Percentiles rank a stretch among this genome's conserved stretches.
phyloP scores from a whole-genome alignment of 2,888 invertebrate species.

The Seira musarum region DNA sequence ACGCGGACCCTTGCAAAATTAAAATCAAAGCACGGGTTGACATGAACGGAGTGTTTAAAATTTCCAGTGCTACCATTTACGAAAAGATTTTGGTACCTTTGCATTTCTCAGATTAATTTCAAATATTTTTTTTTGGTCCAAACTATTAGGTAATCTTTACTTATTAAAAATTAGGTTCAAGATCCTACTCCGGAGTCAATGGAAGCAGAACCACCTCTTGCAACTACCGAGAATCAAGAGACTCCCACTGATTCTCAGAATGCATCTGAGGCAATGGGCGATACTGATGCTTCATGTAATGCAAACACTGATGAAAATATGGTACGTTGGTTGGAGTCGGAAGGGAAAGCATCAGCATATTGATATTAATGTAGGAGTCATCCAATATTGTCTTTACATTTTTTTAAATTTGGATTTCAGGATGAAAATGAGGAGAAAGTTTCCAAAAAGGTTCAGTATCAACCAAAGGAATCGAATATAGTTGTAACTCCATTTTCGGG shows the following conservation, averaged over 20 bases:
- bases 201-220: conserved; percentile 67
- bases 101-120: too few relatives aligned
- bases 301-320: conserved; percentile 18
- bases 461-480: conserved; percentile 88
- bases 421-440: conserved; percentile 74
- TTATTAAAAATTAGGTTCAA: not conserved
- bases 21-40: conserved; percentile 97
- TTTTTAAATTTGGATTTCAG: not conserved
- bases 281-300: conserved; percentile 72
- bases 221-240: conserved; percentile 70
- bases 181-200: conserved; percentile 68
- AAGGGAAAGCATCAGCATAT: not conserved
- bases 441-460: conserved; percentile 83
- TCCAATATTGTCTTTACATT: not conserved
- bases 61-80: conserved; percentile 86
- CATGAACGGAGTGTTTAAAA: conserved; percentile 91
- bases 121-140: too few relatives aligned
- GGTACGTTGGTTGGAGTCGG: conserved; percentile 29
- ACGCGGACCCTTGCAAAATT: conserved; percentile 94
- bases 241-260: conserved; percentile 71
- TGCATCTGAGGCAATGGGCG: conserved; percentile 73
- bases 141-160: not conserved
- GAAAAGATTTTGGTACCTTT: too few relatives aligned
- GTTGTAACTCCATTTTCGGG: conserved; percentile 84
- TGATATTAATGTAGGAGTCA: conserved; percentile 2